A percentile compares a stretch with the other conserved stretches of the same genome.
These are phyloP conservation scores for Pipistrellus kuhlii DNA, from an alignment of 2,797 vertebrate species.

Conservation along the genomic window DNA sequence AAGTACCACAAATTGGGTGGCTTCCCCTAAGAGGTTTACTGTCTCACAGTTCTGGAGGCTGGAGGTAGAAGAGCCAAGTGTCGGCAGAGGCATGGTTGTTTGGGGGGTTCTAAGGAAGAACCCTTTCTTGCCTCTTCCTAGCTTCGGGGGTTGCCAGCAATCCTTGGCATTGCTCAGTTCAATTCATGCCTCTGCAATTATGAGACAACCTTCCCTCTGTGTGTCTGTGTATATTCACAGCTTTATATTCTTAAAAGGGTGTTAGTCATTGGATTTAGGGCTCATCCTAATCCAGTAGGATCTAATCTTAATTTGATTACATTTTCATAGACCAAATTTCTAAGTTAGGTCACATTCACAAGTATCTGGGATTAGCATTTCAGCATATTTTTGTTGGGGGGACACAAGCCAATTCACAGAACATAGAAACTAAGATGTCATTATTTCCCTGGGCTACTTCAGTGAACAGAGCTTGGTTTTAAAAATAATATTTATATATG, in stretches of 20 bases:
- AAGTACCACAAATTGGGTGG: not conserved
- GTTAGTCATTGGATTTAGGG: not conserved
- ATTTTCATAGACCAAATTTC: not conserved
- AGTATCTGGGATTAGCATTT: not conserved
- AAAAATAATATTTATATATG: not conserved
- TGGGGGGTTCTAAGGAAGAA: not conserved
- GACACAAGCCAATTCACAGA: not conserved
- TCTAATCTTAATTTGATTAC: not conserved
- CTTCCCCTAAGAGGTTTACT: not conserved
- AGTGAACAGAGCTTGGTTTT: not conserved
- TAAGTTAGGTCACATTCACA: not conserved
- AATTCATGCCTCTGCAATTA: not conserved
- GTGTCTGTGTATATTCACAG: not conserved
- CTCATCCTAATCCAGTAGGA: not conserved
- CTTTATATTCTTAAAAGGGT: not conserved
- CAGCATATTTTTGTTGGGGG: not conserved
- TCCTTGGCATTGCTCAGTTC: not conserved
- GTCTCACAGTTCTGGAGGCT: not conserved
- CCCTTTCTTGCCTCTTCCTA: not conserved
- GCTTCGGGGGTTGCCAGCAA: not conserved
- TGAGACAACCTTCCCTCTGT: not conserved
- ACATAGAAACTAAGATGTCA: not conserved
- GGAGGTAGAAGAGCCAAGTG: not conserved
- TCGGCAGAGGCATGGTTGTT: not conserved
- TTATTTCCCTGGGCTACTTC: not conserved